Base-by-base conservation (phyloP, 2,888 invertebrate genomes). In the Halocaridina rubra region DNA sequence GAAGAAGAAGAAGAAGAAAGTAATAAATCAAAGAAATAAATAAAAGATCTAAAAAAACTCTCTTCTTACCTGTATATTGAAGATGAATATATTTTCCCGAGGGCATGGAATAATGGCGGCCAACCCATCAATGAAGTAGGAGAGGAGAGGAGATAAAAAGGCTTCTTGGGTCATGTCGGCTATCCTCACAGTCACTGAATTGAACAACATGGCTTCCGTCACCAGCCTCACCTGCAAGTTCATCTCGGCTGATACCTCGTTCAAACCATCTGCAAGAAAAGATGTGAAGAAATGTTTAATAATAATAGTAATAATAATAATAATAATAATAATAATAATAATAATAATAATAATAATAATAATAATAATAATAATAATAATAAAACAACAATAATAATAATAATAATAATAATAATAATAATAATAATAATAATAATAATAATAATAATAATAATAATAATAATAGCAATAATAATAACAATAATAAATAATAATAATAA, bases 141-240 rank as follows among this genome's bases (percentile, higher is more conserved):
- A 94, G 16, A 97, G 92, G 13, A 98, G 84, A 0, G 97, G 97
- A 0, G 97, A 97, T 0, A 98, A 92, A 90, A 98, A 98, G 3
- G 96, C 95, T 89, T 97, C 96, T 74, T 96, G 95, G 0, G 97
- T 97, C 96, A 98, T 97, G 89, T 97, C 96, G 90, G 96, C 96
- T 22, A 98, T 92, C 1, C 98, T 93, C 0, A 99, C 95, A 0
- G 98, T 98, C 59, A 98, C 97, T 0, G 98, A 97, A 91, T 97
- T 97, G 90, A 95, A 94, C 0, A 98, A 92, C 97, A 98, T 98
- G 89, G 97, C 96, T 90, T 97, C 96, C 0, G 98, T 98, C 85
- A 99, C 96, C 32, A 98, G 92, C 0, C 97, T 93, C 0, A 98
- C 98, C 0, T 95, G 94, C 0, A 98, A 93, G 86, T 95, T 96